Conservation (phyloP, 2,888 invertebrate species). For the Drosophila anomelani region DNA sequence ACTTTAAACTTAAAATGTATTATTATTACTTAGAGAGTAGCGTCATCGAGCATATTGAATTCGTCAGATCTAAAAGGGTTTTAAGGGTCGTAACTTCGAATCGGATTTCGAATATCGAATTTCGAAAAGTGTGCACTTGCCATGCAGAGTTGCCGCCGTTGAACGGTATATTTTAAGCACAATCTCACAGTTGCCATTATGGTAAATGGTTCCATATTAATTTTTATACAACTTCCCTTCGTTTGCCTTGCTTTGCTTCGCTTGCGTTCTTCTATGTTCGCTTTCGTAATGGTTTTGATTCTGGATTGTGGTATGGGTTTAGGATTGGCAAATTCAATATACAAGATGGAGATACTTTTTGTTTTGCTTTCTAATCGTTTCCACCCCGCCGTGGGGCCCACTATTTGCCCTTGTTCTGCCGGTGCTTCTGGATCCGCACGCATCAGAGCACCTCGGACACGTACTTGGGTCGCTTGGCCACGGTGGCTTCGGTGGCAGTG, state of each 20-base stretch:
- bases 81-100: slow-evolving; percentile 52
- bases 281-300: slow-evolving; percentile 10
- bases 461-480: slow-evolving; percentile 83
- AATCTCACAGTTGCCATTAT: slow-evolving; percentile 62
- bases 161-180: slow-evolving; percentile 67
- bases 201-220: slow-evolving; percentile 53
- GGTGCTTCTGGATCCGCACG: slow-evolving; percentile 75
- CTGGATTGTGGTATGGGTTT: slow-evolving; percentile 31
- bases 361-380: slow-evolving; percentile 53
- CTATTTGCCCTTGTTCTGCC: slow-evolving; percentile 65
- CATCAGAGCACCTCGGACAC: slow-evolving; percentile 83
- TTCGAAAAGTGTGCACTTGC: slow-evolving; percentile 47
- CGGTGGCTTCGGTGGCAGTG: slow-evolving; percentile 57
- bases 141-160: slow-evolving; percentile 36
- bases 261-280: slow-evolving; percentile 23
- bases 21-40: slow-evolving; percentile 78
- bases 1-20: slow-evolving; percentile 68
- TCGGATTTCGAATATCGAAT: slow-evolving; percentile 14
- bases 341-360: slow-evolving; percentile 78
- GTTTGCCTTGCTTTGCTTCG: slow-evolving; percentile 30
- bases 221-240: slow-evolving; percentile 48
- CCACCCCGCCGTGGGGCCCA: slow-evolving; percentile 53
- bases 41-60: slow-evolving; percentile 83
- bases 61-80: slow-evolving; percentile 69
- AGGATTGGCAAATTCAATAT: slow-evolving; percentile 79